phyloP scores from a whole-genome alignment of 2,888 invertebrate genomes.

The Cosmopolites sordidus region DNA sequence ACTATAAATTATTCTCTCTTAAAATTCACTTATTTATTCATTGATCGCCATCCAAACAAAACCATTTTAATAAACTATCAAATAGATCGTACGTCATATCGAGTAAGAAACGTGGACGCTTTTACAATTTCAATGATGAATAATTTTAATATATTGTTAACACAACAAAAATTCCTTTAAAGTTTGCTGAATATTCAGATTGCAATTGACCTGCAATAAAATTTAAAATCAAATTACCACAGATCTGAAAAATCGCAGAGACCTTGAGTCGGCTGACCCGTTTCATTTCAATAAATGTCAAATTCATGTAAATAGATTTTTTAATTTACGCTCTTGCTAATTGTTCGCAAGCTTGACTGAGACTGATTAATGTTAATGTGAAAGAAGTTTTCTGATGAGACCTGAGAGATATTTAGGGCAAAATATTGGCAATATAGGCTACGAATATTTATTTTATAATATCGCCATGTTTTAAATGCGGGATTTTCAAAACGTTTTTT shows the following conservation, averaged over 20 bases:
- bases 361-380: no score
- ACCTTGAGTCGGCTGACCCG: slow-evolving; percentile 7
- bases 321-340: slow-evolving; percentile 15
- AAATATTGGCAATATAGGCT: slow-evolving; percentile 8
- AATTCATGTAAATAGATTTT: slow-evolving; percentile 24
- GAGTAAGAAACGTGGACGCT: slow-evolving; percentile 11
- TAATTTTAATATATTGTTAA: slow-evolving; percentile 6
- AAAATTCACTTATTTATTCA: no score
- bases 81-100: not conserved
- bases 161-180: slow-evolving; percentile 13
- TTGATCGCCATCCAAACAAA: no score
- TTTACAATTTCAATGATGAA: slow-evolving; percentile 15
- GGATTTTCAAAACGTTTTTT: no score
- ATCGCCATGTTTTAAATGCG: no score
- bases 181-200: slow-evolving; percentile 20
- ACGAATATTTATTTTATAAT: slow-evolving; percentile 12
- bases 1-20: no score
- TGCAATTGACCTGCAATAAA: slow-evolving; percentile 10
- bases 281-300: slow-evolving; percentile 25
- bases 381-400: slow-evolving; percentile 14
- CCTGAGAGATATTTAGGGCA: slow-evolving; percentile 10
- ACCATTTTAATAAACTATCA: no score
- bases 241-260: slow-evolving; percentile 10
- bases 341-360: slow-evolving; percentile 12
- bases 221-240: slow-evolving; percentile 23